Base-by-base conservation (phyloP, 2,113 vertebrate genomes). In the Ameiurus melas region DNA sequence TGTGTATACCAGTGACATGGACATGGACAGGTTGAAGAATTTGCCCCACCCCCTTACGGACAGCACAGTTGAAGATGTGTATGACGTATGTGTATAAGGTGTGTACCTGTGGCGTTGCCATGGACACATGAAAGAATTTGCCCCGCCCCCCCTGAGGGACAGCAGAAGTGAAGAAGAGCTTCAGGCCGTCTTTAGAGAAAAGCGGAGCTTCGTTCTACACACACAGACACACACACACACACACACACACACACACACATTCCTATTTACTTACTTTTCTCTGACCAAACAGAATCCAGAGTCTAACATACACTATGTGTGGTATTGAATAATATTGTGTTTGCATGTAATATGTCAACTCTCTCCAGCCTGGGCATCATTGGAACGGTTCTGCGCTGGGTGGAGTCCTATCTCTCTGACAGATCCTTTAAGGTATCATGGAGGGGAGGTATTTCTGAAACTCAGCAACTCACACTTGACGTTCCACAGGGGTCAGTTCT, bases 61-160 rank as follows among this genome's bases (percentile, higher is more conserved):
- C 47, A 47, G 47, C 47, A 47, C 47, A 47, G 47, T 8, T 47
- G 47, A 47, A 36, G 70, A 17, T 71, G 68, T 71, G 30, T 36
- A 9, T 17, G 60, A 25, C 20, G 13, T 71, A 16, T 71, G 33
- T 22, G 70, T 77, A 27, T 20, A n/a, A 7, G 16, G 68, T 71
- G 30, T 71, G 68, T 71, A 99, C 98, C 97, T 98, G 97, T 30
- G 98, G 97, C 0, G 97, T 96, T 0, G 97, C 97, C 96, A 99
- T 97, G 25, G 97, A 95, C 20, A 99, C 97, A 91, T 99, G 98
- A 87, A 97, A 97, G 95, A 99, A 99, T 53, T 98, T 97, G 0
- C 98, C 98, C 0, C 96, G 92, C 0, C 97, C 98, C 22, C 97
- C 97, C 89, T 99, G 98, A 0, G 97, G 97, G 91, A 97, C 96